Conservation (phyloP, 2,888 invertebrate species). For the Atethmia centrago region DNA sequence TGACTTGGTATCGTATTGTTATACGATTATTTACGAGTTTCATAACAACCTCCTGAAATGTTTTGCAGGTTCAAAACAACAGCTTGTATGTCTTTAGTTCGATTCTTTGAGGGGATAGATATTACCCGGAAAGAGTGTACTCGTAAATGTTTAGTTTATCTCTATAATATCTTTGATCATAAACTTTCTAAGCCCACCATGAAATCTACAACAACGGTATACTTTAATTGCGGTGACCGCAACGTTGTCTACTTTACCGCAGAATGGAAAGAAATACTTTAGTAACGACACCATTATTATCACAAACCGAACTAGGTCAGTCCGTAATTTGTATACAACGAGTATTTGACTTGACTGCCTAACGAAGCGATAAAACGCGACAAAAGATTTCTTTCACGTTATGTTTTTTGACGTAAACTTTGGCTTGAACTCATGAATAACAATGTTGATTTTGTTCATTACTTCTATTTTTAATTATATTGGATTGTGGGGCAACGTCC, state of each 20-base stretch:
- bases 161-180: background rate
- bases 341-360: constrained; percentile 33
- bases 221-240: constrained; percentile 15
- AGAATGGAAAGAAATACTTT: constrained; percentile 17
- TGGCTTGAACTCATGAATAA: constrained; percentile 3
- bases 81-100: background rate
- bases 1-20: too few relatives aligned
- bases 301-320: constrained; percentile 21
- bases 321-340: constrained; percentile 22
- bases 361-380: constrained; percentile 46
- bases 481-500: background rate
- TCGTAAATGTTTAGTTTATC: background rate
- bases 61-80: too few relatives aligned
- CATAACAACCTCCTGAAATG: too few relatives aligned
- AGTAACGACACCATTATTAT: constrained; percentile 19
- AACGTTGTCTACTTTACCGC: constrained; percentile 16
- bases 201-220: constrained; percentile 7
- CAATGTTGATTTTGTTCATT: constrained; percentile 13
- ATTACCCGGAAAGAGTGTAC: background rate
- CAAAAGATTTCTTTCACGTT: constrained; percentile 40
- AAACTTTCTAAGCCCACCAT: constrained; percentile 17
- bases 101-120: background rate
- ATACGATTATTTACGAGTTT: too few relatives aligned
- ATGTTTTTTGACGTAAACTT: constrained; percentile 17
- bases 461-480: background rate